phyloP scores from a whole-genome alignment of 2,888 invertebrate species.

The Ischnura elegans region DNA sequence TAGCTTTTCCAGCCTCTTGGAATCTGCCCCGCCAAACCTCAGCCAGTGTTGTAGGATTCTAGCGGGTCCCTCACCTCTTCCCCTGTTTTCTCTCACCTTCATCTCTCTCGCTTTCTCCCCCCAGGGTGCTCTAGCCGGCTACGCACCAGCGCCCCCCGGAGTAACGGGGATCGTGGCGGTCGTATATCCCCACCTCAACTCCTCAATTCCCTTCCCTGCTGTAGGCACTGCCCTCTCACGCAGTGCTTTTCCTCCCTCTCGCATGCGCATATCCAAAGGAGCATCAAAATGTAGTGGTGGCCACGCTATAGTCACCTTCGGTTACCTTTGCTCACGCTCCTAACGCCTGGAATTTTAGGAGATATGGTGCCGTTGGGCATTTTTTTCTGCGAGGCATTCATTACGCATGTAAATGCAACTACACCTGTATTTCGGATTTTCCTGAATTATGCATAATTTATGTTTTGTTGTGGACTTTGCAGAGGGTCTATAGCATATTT shows the following conservation, averaged over 20 bases:
- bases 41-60: background rate
- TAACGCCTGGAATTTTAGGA: too few relatives aligned
- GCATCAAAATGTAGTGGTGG: background rate
- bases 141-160: background rate
- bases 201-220: background rate
- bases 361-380: too few relatives aligned
- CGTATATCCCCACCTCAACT: background rate
- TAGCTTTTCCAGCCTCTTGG: background rate
- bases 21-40: constrained; percentile 24
- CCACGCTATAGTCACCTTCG: too few relatives aligned
- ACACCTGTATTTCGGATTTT: too few relatives aligned
- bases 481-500: too few relatives aligned
- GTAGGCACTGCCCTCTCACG: background rate
- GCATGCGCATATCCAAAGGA: background rate
- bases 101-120: background rate
- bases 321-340: background rate
- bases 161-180: constrained; percentile 7
- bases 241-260: background rate
- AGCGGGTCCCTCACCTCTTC: background rate
- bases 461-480: too few relatives aligned
- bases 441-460: too few relatives aligned
- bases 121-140: constrained; percentile 1
- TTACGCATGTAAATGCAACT: too few relatives aligned
- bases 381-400: too few relatives aligned
- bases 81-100: background rate